These are phyloP conservation scores for Branchinecta lynchi DNA, from an alignment of 1,140 invertebrate species.

Conservation along the genomic window DNA sequence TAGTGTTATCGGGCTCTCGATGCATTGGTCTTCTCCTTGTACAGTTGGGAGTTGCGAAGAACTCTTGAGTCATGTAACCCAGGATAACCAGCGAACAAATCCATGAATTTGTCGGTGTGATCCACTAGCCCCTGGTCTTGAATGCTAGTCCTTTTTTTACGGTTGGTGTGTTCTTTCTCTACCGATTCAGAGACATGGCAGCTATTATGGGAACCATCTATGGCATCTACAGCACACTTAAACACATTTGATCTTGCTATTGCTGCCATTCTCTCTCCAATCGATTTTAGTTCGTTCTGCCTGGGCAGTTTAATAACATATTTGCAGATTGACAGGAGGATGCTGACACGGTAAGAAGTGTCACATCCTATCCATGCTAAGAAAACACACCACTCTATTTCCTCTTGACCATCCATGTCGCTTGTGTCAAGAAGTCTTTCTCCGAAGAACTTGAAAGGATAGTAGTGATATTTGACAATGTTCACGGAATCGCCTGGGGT, in stretches of 20 bases:
- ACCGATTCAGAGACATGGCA: not conserved
- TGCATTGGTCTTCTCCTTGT: no score
- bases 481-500: not conserved
- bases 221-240: not conserved
- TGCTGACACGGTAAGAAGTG: no score
- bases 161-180: no score
- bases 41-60: no score
- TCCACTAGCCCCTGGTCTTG: constrained; percentile 20
- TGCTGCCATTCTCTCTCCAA: not conserved
- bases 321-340: not conserved
- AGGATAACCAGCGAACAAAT: constrained; percentile 20
- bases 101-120: constrained; percentile 17
- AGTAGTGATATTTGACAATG: not conserved
- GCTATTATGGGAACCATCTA: not conserved
- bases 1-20: no score
- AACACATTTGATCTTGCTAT: not conserved
- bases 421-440: not conserved
- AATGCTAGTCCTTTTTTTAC: no score
- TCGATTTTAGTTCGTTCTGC: not conserved
- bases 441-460: not conserved
- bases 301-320: not conserved
- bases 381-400: no score
- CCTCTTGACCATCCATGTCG: no score
- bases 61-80: no score
- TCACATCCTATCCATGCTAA: no score